These are phyloP conservation scores for Macaria liturata DNA, from an alignment of 2,888 invertebrate species.

Conservation along the genomic window DNA sequence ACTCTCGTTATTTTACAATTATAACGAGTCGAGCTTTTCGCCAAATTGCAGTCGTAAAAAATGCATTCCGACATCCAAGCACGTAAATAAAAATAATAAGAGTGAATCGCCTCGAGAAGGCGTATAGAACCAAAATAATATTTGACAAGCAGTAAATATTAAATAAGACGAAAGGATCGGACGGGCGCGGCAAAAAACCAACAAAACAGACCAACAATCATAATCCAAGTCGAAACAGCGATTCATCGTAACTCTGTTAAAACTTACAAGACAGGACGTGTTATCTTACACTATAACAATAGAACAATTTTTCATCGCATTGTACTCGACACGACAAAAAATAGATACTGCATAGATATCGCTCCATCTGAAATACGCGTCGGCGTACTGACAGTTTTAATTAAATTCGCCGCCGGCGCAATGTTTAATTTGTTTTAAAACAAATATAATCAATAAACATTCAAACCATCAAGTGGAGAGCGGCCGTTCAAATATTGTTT, in stretches of 20 bases:
- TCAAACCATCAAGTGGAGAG: slow-evolving; percentile 60
- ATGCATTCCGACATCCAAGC: slow-evolving; percentile 53
- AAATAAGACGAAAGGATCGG: slow-evolving; percentile 64
- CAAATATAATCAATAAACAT: slow-evolving; percentile 73
- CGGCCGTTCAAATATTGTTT: slow-evolving; percentile 72
- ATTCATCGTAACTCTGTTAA: slow-evolving; percentile 68
- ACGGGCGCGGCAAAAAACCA: slow-evolving; percentile 52
- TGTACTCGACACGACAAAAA: slow-evolving; percentile 56
- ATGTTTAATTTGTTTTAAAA: slow-evolving; percentile 71
- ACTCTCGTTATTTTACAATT: slow-evolving; percentile 49
- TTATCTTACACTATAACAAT: slow-evolving; percentile 70
- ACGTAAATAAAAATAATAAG: slow-evolving; percentile 64
- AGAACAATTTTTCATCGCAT: slow-evolving; percentile 64
- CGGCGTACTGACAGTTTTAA: slow-evolving; percentile 61
- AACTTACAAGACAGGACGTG: slow-evolving; percentile 61
- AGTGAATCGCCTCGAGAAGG: slow-evolving; percentile 51
- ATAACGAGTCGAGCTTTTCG: slow-evolving; percentile 47
- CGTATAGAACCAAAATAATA: slow-evolving; percentile 60
- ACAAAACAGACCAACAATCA: slow-evolving; percentile 54
- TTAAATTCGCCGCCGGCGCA: slow-evolving; percentile 66
- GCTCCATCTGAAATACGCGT: slow-evolving; percentile 42
- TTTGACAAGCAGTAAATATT: slow-evolving; percentile 74
- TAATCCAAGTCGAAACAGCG: slow-evolving; percentile 56
- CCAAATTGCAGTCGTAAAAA: slow-evolving; percentile 61
- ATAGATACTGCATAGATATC: slow-evolving; percentile 60